phyloP scores from a whole-genome alignment of 1,140 invertebrate genomes.

The Chrysomallon squamiferum region DNA sequence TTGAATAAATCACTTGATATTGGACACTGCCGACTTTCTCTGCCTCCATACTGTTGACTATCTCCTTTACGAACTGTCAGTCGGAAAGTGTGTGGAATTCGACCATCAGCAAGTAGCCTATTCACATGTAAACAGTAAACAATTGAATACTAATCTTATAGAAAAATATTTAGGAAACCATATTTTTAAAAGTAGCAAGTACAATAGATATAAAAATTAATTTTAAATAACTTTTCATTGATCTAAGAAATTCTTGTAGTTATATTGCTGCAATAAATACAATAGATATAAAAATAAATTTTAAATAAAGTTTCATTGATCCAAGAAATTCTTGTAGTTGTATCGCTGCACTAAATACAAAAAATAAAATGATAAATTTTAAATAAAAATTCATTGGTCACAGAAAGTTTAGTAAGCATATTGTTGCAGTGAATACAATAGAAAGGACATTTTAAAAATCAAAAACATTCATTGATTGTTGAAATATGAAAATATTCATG shows the following conservation, averaged over 20 bases:
- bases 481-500: too few species aligned
- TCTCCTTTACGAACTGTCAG: conserved; percentile 36
- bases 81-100: conserved; percentile 40
- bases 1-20: conserved; percentile 23
- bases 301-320: too few species aligned
- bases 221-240: background rate
- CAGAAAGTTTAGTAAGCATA: too few species aligned
- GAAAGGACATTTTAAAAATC: too few species aligned
- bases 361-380: too few species aligned
- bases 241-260: background rate
- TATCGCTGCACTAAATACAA: too few species aligned
- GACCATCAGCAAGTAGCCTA: conserved; percentile 47
- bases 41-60: conserved; percentile 25
- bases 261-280: background rate
- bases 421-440: too few species aligned
- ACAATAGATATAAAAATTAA: background rate
- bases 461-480: too few species aligned
- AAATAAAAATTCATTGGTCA: too few species aligned
- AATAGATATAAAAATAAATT: background rate
- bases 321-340: too few species aligned
- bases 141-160: background rate
- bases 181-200: background rate
- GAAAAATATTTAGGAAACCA: background rate
- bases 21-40: conserved; percentile 47
- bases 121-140: background rate